Percentiles rank a stretch among this genome's conserved stretches.
phyloP scores from a whole-genome alignment of 2,797 vertebrate species.

The Alectoris magna region DNA sequence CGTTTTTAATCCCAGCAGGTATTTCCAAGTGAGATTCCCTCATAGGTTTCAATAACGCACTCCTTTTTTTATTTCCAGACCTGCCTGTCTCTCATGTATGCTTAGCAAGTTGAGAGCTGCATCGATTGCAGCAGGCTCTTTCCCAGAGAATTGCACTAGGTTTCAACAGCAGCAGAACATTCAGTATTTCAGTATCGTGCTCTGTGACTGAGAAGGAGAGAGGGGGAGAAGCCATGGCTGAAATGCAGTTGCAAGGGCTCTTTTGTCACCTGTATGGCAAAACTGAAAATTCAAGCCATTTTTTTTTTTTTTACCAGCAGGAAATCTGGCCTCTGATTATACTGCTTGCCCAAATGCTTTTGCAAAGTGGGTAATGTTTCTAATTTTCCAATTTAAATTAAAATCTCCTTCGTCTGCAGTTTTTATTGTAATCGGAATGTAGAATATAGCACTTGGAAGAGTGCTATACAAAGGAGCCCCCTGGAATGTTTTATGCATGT shows the following conservation, averaged over 20 bases:
- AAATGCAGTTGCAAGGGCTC: background rate
- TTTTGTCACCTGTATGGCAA: background rate
- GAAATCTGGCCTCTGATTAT: background rate
- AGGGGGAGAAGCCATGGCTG: slow-evolving; percentile 16
- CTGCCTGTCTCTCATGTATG: background rate
- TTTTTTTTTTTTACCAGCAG: background rate
- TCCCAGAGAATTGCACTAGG: background rate
- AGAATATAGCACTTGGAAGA: background rate
- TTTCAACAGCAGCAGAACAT: background rate
- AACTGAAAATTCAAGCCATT: background rate
- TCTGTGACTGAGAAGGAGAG: background rate
- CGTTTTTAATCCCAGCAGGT: background rate
- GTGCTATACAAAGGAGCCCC: background rate
- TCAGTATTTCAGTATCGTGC: background rate
- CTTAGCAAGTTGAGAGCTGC: background rate
- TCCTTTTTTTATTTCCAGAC: background rate
- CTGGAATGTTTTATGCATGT: slow-evolving; percentile 29
- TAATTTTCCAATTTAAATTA: slow-evolving; percentile 22
- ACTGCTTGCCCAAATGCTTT: slow-evolving; percentile 20
- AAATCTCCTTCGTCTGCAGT: background rate
- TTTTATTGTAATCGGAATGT: background rate
- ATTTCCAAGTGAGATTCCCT: background rate
- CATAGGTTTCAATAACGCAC: background rate
- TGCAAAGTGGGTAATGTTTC: background rate
- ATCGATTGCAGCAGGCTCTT: background rate